These are phyloP conservation scores for Anas platyrhynchos DNA, from an alignment of 2,113 vertebrate genomes.

Conservation along the genomic window DNA sequence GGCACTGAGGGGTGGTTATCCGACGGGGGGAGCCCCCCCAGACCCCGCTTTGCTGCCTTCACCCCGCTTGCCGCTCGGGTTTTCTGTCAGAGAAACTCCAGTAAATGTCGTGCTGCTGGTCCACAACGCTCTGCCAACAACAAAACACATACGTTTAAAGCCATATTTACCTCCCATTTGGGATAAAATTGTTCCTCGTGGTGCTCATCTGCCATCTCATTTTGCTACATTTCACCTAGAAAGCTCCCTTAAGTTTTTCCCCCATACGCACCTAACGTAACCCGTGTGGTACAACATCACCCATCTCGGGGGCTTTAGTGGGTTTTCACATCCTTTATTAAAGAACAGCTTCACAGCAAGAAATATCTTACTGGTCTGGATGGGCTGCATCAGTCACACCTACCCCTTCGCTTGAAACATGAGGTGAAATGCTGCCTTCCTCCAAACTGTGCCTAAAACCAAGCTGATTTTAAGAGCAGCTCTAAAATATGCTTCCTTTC, in stretches of 20 bases:
- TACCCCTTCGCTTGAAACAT: not conserved
- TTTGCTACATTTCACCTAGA: not conserved
- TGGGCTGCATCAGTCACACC: not conserved
- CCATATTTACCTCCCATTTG: not conserved
- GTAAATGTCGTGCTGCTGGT: not conserved
- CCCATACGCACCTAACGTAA: not conserved
- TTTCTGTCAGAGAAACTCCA: not conserved
- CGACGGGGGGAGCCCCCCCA: not conserved
- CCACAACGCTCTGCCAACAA: not conserved
- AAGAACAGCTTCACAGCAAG: not conserved
- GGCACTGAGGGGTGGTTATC: not conserved
- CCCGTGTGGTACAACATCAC: not conserved
- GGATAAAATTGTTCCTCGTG: not conserved
- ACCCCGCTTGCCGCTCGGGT: not conserved
- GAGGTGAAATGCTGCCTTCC: not conserved
- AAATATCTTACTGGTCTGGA: not conserved
- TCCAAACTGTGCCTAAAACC: conserved; percentile 1
- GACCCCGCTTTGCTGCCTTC: too few relatives aligned
- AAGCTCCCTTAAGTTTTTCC: not conserved
- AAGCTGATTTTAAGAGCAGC: conserved; percentile 43
- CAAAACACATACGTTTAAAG: not conserved
- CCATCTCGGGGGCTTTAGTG: not conserved
- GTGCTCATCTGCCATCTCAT: not conserved
- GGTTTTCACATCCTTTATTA: not conserved
- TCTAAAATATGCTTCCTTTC: conserved; percentile 38